Percentiles rank a stretch among this genome's conserved stretches.
phyloP scores from a whole-genome alignment of 2,888 invertebrate species.

The Camponotus fellah region DNA sequence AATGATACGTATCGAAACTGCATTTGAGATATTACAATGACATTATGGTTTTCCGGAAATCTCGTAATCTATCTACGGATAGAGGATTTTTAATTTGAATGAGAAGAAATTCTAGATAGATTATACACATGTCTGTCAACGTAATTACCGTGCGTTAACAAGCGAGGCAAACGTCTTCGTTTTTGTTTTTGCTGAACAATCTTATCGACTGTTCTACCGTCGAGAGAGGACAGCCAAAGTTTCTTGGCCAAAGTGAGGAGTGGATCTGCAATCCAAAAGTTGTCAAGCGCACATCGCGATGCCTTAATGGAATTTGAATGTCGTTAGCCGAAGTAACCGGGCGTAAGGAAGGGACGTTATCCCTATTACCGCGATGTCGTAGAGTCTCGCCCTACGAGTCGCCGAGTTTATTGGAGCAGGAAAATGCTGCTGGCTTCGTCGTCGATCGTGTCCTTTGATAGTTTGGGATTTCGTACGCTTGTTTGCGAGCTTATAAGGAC shows the following conservation, averaged over 20 bases:
- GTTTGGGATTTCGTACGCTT: slow-evolving; percentile 8
- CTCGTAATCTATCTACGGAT: not conserved
- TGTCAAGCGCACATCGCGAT: slow-evolving; percentile 77
- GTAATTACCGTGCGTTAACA: not conserved
- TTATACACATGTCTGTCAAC: not conserved
- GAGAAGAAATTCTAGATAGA: not conserved
- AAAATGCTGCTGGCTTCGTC: slow-evolving; percentile 64
- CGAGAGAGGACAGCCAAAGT: slow-evolving; percentile 40
- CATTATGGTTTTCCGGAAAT: not conserved
- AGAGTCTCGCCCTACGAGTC: slow-evolving; percentile 57
- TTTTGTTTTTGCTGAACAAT: not conserved
- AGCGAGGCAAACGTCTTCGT: not conserved
- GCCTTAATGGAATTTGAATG: slow-evolving; percentile 83
- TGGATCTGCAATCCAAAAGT: slow-evolving; percentile 77
- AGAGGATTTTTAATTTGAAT: not conserved
- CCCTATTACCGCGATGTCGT: slow-evolving; percentile 75
- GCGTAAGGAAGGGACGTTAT: slow-evolving; percentile 81
- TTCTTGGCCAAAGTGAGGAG: slow-evolving; percentile 41
- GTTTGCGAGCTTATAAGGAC: not conserved
- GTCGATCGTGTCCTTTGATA: slow-evolving; percentile 43
- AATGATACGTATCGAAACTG: slow-evolving; percentile 17
- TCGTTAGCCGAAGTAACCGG: slow-evolving; percentile 83
- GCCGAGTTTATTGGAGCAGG: slow-evolving; percentile 69
- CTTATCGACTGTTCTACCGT: not conserved
- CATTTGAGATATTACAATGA: slow-evolving; percentile 1